Evolutionary conservation across 2,888 invertebrate genomes (phyloP), one percentile per base, ranked within the genome.

Genomic region (Lucinisca nassula): DNA sequence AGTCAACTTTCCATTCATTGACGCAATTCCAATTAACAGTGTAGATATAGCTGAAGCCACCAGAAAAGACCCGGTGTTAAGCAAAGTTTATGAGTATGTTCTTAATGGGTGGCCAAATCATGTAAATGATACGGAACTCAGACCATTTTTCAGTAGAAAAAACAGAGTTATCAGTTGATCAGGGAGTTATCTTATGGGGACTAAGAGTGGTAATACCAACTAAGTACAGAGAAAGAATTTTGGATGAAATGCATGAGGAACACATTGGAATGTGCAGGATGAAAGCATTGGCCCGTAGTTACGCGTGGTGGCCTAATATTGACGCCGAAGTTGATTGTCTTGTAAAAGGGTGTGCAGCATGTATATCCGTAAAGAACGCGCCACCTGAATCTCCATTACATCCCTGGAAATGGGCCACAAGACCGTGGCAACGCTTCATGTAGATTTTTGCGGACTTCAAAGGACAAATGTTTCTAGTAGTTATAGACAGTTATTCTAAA

Each of bases 351-450:
- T 83, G 79, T 82, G n/a, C 17, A 6, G 81, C 70, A n/a, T 94
- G 94, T 82, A 74, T 84, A 73, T 12, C 73, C n/a, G 8, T 38
- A 1, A 77, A 90, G 30, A 91, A 89, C 32, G 37, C 51, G 12
- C 94, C 93, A 14, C 35, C 85, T 17, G 81, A 89, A 45, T 84
- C 83, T 0, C 78, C 85, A 2, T 82, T 94, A 12, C 88, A 92
- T 37, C 90, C 94, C 12, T 95, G 95, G 95, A 78, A 86, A 55
- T 88, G 88, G 82, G 91, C 93, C 0, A 73, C 72, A 30, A 76
- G 40, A 32, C 88, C 90, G 0, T 92, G 91, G 91, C 76, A 84
- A 49, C 82, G 93, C 3, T n/a, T n/a, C n/a, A n/a, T n/a, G n/a
- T n/a, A n/a, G n/a, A n/a, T n/a, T n/a, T n/a, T n/a, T n/a, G n/a